Evolutionary conservation across 1,140 invertebrate genomes (phyloP), one percentile per base, ranked within the genome.

Genomic region (Rhagoletis zephyria): DNA sequence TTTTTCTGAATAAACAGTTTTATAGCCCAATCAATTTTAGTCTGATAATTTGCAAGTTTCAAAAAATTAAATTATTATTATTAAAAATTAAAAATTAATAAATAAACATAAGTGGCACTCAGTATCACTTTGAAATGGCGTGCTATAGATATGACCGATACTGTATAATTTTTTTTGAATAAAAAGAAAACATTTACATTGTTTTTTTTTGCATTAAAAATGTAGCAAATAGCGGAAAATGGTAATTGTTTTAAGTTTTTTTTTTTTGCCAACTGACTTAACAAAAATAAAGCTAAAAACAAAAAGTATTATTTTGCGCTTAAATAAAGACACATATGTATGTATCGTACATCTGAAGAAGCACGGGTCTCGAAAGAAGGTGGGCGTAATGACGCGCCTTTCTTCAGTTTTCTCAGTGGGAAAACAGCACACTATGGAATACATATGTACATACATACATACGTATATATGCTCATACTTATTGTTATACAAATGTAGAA

Each of bases 341-440:
- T n/a, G 30, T 30, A 30, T 30, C 30, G 30, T 30, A 30, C 30
- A 30, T 30, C 30, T 30, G 30, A 30, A 56, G 74, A 30, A 12
- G 12, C 16, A 30, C 48, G 74, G 74, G 74, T 10, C 48, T 4
- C 42, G 7, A 81, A 10, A 30, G 30, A 56, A 2, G 9, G 74
- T 56, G 45, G 74, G 74, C 30, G 48, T 19, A 19, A 10, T 81
- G 74, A 81, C 74, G 74, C 16, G 48, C n/a, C 74, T 81, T 81
- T 19, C 48, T 56, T 19, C 1, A 48, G n/a, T 56, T 81, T 14
- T 56, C 48, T 19, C 16, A 19, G 16, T 5, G 48, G n/a, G 16
- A 81, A 74, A 1, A 67, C 7, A 30, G 30, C 30, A 42, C 30
- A n/a, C 42, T 14, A 4, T 12, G 61, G 16, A 63, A 63, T 10